Evolutionary conservation across 2,113 vertebrate genomes (phyloP), one percentile per base, ranked within the genome.

Genomic region (Noctilio leporinus): DNA sequence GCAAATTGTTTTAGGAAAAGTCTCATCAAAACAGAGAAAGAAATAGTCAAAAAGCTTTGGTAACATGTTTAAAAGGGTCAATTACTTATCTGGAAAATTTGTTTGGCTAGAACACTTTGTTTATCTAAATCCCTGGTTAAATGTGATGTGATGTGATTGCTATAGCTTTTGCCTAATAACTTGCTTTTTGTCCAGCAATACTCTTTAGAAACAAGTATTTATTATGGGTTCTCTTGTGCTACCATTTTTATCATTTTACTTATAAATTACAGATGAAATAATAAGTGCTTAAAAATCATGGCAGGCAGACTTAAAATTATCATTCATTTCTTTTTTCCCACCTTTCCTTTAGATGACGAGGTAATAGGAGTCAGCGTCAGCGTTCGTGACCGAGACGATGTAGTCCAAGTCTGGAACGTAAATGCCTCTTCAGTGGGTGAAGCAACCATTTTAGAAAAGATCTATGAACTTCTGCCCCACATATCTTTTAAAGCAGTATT

Each of bases 361-460:
- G 99, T 99, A 0, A 99, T 99, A 59, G 99, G 99, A 4, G 99
- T 99, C 57, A 99, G 99, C 8, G 98, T 99, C 97, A 99, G 99
- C 3, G 97, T 99, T 26, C 98, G 99, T 86, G 99, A 99, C 97
- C 98, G 99, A 93, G 99, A 99, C 89, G 99, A 99, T 64, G 97
- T 99, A 38, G 97, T 99, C 96, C 99, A 99, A 98, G 99, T 99
- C 81, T 99, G 99, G 99, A 99, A 99, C n/a, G 98, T 99, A 97
- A 99, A 99, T 5, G 99, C 99, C 30, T 98, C 98, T 14, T 98
- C 98, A 96, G 99, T 98, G 65, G 99, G 97, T 0, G 99, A 99
- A 98, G 99, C 99, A 1, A 99, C 99, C 11, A 97, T 99, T 97
- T 94, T 99, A 97, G 98, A 99, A 91, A 99, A 99, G 97, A 99